A percentile compares a stretch with the other conserved stretches of the same genome.
Conservation (phyloP, 2,888 invertebrate species). For the Diogma glabrata region DNA sequence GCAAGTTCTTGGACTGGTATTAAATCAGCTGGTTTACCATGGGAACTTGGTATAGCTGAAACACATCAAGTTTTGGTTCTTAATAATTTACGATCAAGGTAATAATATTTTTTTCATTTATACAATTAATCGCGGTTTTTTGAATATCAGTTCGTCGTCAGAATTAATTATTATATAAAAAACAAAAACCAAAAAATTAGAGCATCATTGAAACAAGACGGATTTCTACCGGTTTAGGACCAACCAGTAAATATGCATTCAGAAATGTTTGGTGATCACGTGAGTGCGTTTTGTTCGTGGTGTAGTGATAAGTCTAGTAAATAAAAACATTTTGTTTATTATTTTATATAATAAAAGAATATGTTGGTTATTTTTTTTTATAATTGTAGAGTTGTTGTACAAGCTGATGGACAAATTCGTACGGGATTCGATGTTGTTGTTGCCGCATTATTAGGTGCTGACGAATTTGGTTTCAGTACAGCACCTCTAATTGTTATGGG, state of each 20-base stretch:
- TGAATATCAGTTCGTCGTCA: not conserved
- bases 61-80: slow-evolving; percentile 94
- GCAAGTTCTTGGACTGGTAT: slow-evolving; percentile 99
- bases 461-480: slow-evolving; percentile 97
- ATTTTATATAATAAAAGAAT: no score
- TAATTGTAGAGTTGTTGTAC: slow-evolving; percentile 72
- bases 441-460: slow-evolving; percentile 91
- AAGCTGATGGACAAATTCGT: slow-evolving; percentile 91
- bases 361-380: no score
- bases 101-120: slow-evolving; percentile 22
- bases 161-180: no score
- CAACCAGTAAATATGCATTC: no score
- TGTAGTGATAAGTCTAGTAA: no score
- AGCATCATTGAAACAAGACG: no score
- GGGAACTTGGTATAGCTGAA: slow-evolving; percentile 97
- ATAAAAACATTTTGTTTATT: no score
- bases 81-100: slow-evolving; percentile 75
- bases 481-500: slow-evolving; percentile 94
- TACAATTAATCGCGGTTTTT: slow-evolving; percentile 7
- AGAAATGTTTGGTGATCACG: no score
- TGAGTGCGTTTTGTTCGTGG: no score
- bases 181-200: not conserved
- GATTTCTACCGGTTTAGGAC: no score
- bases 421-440: slow-evolving; percentile 95
- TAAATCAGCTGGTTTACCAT: slow-evolving; percentile 93